Base-by-base conservation (phyloP, 2,888 invertebrate genomes). In the Ennomos fuscantarius region DNA sequence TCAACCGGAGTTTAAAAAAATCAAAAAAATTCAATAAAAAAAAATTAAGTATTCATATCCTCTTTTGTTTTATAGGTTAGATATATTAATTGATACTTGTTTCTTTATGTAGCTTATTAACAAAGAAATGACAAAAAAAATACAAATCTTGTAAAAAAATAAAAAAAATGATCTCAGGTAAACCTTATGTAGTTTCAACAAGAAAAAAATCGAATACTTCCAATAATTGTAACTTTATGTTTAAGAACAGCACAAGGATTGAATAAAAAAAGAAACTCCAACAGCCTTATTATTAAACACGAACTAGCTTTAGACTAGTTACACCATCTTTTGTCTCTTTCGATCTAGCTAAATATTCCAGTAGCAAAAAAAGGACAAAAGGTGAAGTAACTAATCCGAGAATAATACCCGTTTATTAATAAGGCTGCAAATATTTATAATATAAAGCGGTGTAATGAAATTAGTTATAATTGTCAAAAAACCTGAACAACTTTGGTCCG, bases 121-220 rank as follows among this genome's bases (percentile, higher is more conserved):
- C 65, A 64, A 70, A 77, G 78, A 84, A 84, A 84, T 78, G 72
- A 81, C 76, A 84, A 84, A 87, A 87, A 84, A 86, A 80, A 73
- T 78, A 84, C 74, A 87, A 65, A 72, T 73, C 48, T 68, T 55
- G 69, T 36, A 41, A 82, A 85, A 85, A 85, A 79, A 74, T 62
- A 72, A 87, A 86, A 85, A 87, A 87, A 82, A 82, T 79, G 87
- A 87, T 87, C 87, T 88, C 87, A 83, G 73, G 47, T 41, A n/a
- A 46, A 39, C 8, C 31, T 42, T 49, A 24, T 10, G 36, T 51
- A 33, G 42, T 50, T 42, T 37, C 37, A 46, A 46, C 34, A 13
- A 24, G 8, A 8, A 33, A 32, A 12, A 43, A 9, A 12, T 24
- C n/a, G 24, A 33, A 9, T 13, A 1, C 2, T 45, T 45, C 2